Evolutionary conservation across 92 coral and sea anemone species (phyloP).

Genomic region (Umimayanthus chanpuru): DNA sequence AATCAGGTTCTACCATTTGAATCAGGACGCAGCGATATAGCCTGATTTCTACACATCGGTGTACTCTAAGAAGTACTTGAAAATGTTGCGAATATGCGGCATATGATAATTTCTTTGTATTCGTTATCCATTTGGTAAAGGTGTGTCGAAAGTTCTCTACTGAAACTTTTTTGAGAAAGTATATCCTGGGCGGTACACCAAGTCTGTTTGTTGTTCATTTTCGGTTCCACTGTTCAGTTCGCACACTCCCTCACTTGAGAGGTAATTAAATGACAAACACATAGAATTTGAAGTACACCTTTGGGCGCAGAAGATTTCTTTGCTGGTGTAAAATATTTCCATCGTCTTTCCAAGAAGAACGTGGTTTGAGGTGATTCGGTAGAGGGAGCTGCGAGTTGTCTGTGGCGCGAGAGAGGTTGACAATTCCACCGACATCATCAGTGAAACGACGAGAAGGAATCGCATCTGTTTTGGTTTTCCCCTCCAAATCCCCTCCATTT

Average conservation of each 20-base stretch:
- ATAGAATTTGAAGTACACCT: background rate
- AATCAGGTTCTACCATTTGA: background rate
- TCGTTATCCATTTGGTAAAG: background rate
- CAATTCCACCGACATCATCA: background rate
- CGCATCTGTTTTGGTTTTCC: background rate
- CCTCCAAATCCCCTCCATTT: constrained; percentile 7
- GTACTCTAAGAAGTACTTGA: background rate
- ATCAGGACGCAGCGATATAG: background rate
- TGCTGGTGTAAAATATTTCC: constrained; percentile 1
- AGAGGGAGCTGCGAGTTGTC: background rate
- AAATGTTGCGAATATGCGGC: background rate
- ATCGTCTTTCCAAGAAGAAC: constrained; percentile 30
- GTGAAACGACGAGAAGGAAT: background rate
- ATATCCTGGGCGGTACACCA: constrained; percentile 13
- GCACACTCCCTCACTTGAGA: constrained; percentile 27
- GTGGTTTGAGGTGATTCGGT: background rate
- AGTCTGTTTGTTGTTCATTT: background rate
- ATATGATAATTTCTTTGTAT: too few species aligned
- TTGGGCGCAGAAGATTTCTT: constrained; percentile 22
- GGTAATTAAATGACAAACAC: constrained; percentile 28
- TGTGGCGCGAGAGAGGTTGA: background rate
- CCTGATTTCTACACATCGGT: background rate
- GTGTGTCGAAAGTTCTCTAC: background rate
- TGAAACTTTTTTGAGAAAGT: constrained; percentile 19
- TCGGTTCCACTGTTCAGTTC: constrained; percentile 37